These are phyloP conservation scores for Calephelis virginiensis DNA, from an alignment of 1,140 invertebrate genomes.

Conservation along the genomic window DNA sequence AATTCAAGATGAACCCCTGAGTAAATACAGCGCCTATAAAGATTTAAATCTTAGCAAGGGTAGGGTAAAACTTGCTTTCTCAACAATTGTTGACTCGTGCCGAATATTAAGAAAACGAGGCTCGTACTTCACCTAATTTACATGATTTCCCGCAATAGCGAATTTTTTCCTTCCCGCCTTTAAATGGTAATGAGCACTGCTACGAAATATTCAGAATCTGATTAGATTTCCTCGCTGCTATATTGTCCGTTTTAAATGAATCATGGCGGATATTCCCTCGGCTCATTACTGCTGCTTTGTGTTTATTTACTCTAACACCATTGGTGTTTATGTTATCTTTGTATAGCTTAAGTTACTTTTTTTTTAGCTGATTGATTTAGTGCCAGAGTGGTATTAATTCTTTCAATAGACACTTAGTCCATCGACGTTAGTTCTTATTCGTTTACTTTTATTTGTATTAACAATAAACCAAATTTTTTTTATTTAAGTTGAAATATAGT, in stretches of 20 bases:
- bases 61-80: background rate
- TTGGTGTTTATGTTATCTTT: too few relatives aligned
- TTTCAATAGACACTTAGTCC: too few relatives aligned
- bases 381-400: too few relatives aligned
- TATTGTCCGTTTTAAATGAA: slow-evolving; percentile 46
- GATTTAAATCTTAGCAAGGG: slow-evolving; percentile 10
- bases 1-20: too few relatives aligned
- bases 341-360: too few relatives aligned
- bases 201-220: slow-evolving; percentile 59
- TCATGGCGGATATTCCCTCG: slow-evolving; percentile 18
- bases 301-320: too few relatives aligned
- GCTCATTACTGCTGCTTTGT: slow-evolving; percentile 3
- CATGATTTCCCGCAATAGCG: slow-evolving; percentile 62
- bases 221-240: slow-evolving; percentile 50
- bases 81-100: slow-evolving; percentile 18
- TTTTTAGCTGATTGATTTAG: too few relatives aligned
- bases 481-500: too few relatives aligned
- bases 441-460: too few relatives aligned
- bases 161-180: slow-evolving; percentile 50
- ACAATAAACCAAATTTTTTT: too few relatives aligned
- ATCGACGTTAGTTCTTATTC: too few relatives aligned
- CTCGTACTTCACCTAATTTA: slow-evolving; percentile 55
- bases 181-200: slow-evolving; percentile 62
- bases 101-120: slow-evolving; percentile 45
- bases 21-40: background rate